These are phyloP conservation scores for Epinephelus malabaricus DNA, from an alignment of 2,797 vertebrate species.

Conservation along the genomic window DNA sequence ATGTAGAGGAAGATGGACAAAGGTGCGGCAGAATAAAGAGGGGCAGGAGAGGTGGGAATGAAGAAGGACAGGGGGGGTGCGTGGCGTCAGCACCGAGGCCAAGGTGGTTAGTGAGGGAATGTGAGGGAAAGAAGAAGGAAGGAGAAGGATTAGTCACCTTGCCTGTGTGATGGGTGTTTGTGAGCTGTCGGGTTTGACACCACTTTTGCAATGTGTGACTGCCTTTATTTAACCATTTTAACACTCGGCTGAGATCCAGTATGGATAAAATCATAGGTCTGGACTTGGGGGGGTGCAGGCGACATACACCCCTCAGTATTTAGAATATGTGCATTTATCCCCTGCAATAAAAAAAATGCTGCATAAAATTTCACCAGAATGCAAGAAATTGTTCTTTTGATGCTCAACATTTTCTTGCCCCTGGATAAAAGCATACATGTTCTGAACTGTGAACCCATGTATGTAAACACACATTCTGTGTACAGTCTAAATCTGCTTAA, in stretches of 20 bases:
- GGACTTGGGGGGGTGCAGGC: no score
- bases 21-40: constrained; percentile 74
- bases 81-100: constrained; percentile 15
- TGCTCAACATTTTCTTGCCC: no score
- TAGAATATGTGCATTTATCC: no score
- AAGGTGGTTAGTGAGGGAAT: constrained; percentile 48
- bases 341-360: no score
- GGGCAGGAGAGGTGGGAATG: constrained; percentile 68
- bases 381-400: no score
- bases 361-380: no score
- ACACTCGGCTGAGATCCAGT: neutral
- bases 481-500: neutral
- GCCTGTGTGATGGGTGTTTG: constrained; percentile 62
- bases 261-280: neutral
- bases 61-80: constrained; percentile 63
- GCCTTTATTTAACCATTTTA: constrained; percentile 58
- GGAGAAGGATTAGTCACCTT: constrained; percentile 13
- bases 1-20: constrained; percentile 85
- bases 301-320: no score
- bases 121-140: constrained; percentile 23
- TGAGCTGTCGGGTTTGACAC: constrained; percentile 56
- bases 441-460: neutral
- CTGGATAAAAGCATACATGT: neutral
- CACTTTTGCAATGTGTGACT: constrained; percentile 58
- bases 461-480: neutral